Conservation (phyloP, 30 jellyfish, hydroid and myxozoan genomes). For the Pelagia noctiluca region DNA sequence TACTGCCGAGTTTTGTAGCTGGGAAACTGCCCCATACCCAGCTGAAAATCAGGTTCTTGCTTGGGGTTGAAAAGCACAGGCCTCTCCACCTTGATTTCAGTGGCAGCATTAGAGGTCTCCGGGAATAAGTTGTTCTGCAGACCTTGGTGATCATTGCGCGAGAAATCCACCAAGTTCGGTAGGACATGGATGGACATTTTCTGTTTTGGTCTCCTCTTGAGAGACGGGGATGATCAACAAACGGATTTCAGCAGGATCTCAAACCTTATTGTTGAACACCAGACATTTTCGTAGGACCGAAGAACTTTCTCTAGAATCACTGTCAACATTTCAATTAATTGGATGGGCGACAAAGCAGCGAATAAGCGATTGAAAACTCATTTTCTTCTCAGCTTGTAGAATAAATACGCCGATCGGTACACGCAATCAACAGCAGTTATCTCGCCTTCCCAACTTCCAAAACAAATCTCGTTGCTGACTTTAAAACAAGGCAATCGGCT, state of each 20-base stretch:
- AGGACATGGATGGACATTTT: slow-evolving; percentile 67
- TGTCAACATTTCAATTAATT: background rate
- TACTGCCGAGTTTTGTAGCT: slow-evolving; percentile 48
- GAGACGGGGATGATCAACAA: too few species aligned
- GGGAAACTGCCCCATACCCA: slow-evolving; percentile 2
- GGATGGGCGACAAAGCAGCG: background rate
- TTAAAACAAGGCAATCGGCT: too few species aligned
- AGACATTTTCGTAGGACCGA: background rate
- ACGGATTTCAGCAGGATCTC: too few species aligned
- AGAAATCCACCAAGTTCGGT: slow-evolving; percentile 55
- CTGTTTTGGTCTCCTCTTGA: too few species aligned
- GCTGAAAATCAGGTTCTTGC: slow-evolving; percentile 22
- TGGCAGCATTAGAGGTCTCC: slow-evolving; percentile 24
- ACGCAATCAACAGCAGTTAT: too few species aligned
- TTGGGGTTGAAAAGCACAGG: slow-evolving; percentile 41
- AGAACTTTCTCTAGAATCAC: background rate
- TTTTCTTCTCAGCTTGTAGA: background rate
- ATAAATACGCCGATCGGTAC: too few species aligned
- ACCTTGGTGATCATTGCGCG: slow-evolving; percentile 75
- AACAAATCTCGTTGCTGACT: too few species aligned
- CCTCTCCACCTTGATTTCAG: slow-evolving; percentile 32
- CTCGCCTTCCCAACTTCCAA: too few species aligned
- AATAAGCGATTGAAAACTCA: background rate
- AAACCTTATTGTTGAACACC: background rate
- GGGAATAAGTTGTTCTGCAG: slow-evolving; percentile 35